Evolutionary conservation across 2,797 vertebrate species (phyloP).

Genomic region (Craterocephalus amniculus): DNA sequence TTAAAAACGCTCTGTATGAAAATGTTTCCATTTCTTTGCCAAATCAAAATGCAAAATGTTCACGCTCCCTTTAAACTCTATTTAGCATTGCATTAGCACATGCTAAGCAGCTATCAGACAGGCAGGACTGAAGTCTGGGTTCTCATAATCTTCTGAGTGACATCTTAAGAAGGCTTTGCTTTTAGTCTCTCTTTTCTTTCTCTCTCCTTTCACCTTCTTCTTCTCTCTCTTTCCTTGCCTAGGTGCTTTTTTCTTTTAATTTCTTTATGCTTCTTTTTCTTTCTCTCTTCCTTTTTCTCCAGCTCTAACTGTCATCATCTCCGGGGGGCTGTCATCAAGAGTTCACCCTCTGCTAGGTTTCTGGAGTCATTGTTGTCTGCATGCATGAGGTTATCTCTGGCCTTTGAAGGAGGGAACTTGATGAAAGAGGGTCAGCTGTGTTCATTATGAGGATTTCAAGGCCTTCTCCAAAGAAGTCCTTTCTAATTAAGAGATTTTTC

Average conservation of each 20-base stretch:
- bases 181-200: conserved; percentile 22
- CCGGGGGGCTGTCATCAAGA: conserved; percentile 42
- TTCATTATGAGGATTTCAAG: conserved; percentile 41
- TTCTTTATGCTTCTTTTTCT: background rate
- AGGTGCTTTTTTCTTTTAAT: background rate
- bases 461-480: conserved; percentile 20
- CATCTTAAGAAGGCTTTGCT: conserved; percentile 67
- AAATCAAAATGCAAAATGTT: conserved; percentile 17
- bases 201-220: background rate
- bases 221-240: conserved; percentile 6
- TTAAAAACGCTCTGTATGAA: background rate
- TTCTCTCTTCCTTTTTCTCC: background rate
- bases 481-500: conserved; percentile 38
- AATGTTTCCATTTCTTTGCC: background rate
- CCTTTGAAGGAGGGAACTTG: conserved; percentile 35
- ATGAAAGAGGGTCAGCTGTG: conserved; percentile 49
- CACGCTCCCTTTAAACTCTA: conserved; percentile 34
- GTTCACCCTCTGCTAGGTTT: conserved; percentile 46
- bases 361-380: conserved; percentile 43
- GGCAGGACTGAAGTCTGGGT: conserved; percentile 46
- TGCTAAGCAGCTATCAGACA: conserved; percentile 48
- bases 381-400: conserved; percentile 27
- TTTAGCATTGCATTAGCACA: conserved; percentile 47
- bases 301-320: conserved; percentile 19
- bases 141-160: conserved; percentile 65